phyloP scores from a whole-genome alignment of 2,113 vertebrate species.

The Panthera tigris region DNA sequence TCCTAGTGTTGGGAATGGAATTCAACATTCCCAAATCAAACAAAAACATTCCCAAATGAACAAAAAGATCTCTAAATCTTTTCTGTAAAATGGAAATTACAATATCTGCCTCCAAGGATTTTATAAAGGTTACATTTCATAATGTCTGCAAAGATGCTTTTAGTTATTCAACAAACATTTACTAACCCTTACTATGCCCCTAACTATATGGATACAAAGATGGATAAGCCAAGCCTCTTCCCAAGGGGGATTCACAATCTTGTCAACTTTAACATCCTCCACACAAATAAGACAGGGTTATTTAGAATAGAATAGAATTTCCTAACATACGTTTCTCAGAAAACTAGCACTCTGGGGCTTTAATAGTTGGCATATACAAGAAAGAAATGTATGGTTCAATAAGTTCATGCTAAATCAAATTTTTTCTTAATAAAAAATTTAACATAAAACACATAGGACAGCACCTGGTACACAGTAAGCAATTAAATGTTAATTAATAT shows the following conservation, averaged over 20 bases:
- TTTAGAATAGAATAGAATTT: neutral
- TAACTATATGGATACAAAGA: constrained; percentile 3
- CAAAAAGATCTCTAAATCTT: neutral
- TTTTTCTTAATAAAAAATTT: neutral
- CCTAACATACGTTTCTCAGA: constrained; percentile 8
- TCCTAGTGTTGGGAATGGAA: neutral
- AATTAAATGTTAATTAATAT: neutral
- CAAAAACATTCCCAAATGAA: no score
- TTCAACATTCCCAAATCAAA: neutral
- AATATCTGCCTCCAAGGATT: neutral
- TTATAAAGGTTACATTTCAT: constrained; percentile 11
- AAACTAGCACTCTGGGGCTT: neutral
- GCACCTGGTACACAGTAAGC: neutral
- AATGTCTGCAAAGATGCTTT: neutral
- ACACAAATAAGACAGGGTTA: neutral
- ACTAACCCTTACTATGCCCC: neutral
- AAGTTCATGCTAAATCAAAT: neutral
- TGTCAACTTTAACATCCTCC: neutral
- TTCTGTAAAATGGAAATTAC: constrained; percentile 37
- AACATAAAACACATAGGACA: neutral
- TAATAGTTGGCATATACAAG: neutral
- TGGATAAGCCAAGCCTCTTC: neutral
- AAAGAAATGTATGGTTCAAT: neutral
- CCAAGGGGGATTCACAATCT: constrained; percentile 3
- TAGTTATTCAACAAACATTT: constrained; percentile 20